phyloP scores from a whole-genome alignment of 2,797 vertebrate species.

The Avahi laniger region DNA sequence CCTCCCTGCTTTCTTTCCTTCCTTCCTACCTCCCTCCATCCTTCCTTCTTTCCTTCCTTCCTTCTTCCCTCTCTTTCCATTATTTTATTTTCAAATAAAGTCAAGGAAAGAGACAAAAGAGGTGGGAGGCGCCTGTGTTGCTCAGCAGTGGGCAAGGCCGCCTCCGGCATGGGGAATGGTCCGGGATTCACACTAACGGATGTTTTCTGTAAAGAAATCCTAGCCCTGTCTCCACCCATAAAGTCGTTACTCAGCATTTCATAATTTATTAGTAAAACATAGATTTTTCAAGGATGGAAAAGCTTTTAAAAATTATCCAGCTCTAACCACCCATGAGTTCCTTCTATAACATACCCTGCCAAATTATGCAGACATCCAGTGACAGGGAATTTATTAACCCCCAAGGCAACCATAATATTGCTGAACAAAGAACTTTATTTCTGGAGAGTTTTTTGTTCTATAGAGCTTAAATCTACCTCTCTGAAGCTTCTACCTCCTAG shows the following conservation, averaged over 20 bases:
- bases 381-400: neutral
- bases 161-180: neutral
- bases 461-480: neutral
- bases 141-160: neutral
- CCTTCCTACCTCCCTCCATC: neutral
- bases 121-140: too few relatives aligned
- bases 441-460: neutral
- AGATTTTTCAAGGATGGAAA: neutral
- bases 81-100: neutral
- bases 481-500: neutral
- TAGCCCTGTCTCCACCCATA: neutral
- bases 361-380: neutral
- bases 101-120: neutral
- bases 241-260: neutral
- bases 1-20: neutral
- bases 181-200: neutral
- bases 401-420: neutral
- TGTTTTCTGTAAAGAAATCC: slow-evolving; percentile 25
- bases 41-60: neutral
- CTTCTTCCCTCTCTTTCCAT: neutral
- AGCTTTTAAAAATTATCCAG: neutral
- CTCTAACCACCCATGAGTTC: neutral
- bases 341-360: neutral
- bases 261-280: neutral
- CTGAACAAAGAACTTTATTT: neutral